Evolutionary conservation across 2,113 vertebrate species (phyloP).

Genomic region (Bungarus multicinctus): DNA sequence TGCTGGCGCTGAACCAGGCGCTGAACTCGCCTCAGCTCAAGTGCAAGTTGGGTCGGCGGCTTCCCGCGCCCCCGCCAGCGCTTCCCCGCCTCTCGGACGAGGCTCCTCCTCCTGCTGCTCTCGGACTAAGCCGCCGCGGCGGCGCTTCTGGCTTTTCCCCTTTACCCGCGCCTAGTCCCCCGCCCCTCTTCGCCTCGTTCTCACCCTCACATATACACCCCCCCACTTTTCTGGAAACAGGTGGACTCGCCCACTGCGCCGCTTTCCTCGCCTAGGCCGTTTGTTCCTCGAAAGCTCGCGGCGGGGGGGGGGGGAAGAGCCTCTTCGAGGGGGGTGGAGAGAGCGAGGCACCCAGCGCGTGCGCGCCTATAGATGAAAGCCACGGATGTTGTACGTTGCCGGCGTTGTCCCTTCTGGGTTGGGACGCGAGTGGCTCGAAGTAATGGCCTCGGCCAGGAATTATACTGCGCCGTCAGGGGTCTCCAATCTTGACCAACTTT

Average conservation of each 20-base stretch:
- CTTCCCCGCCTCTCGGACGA: background rate
- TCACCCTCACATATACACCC: fast-evolving
- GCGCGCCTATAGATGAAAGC: background rate
- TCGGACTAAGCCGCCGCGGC: too few relatives aligned
- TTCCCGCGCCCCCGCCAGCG: background rate
- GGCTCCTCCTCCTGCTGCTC: background rate
- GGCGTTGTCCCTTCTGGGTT: background rate
- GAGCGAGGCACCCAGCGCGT: background rate
- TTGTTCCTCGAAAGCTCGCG: background rate
- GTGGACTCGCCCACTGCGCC: background rate
- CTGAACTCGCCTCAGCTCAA: background rate
- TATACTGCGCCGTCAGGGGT: too few relatives aligned
- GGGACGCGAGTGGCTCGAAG: background rate
- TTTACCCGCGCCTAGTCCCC: background rate
- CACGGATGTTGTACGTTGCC: background rate
- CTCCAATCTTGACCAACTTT: too few relatives aligned
- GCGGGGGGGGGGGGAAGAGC: background rate
- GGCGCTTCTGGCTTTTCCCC: fast-evolving
- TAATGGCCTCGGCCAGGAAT: background rate
- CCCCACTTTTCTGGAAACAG: background rate
- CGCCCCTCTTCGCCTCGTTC: background rate
- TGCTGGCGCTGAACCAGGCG: background rate
- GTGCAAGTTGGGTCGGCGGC: background rate
- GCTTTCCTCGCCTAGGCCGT: background rate
- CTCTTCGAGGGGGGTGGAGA: fast-evolving